Base-by-base conservation (phyloP, 2,797 vertebrate species). In the Synanceia verrucosa region DNA sequence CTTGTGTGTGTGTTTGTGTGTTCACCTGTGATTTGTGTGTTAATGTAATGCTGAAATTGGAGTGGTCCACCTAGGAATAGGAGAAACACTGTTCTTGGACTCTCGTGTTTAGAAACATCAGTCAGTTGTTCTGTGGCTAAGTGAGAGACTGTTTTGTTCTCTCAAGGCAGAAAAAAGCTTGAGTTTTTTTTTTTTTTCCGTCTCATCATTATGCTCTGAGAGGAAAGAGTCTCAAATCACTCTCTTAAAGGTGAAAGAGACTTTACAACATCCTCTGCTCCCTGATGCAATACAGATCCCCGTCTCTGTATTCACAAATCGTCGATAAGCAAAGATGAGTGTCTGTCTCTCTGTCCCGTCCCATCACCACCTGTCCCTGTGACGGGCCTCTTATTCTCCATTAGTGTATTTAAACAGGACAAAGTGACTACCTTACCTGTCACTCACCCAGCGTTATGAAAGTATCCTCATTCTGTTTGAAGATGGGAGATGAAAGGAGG, bases 401-500 rank as follows among this genome's bases (percentile, higher is more conserved):
- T 94, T 93, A 93, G 90, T 92, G 86, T 88, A 69, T 90, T 93
- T 93, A 93, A 93, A 89, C 85, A 88, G 89, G 92, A 93, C 93
- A 92, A 94, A 93, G 84, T 89, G 91, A 88, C 90, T 78, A 64
- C 76, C 65, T 46, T n/a, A 63, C 79, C 87, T 88, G 89, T 89
- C 91, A 93, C 76, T 92, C 90, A 89, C 4, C 53, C 60, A 0
- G 63, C 18, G 9, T 86, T 89, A 91, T 91, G 86, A 94, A 95
- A 94, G 94, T 82, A 56, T 51, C 60, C 79, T 79, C 87, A 94
- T 94, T 91, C 88, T 84, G 90, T 94, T 95, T 94, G 94, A 95
- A 92, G 93, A 83, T 77, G 76, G 79, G 60, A 86, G 92, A 94
- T 94, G 85, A 95, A 94, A 94, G 89, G 73, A 68, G 65, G 65